Evolutionary conservation across 2,888 invertebrate species (phyloP), one percentile per base, ranked within the genome.

Genomic region (Noctua fimbriata): DNA sequence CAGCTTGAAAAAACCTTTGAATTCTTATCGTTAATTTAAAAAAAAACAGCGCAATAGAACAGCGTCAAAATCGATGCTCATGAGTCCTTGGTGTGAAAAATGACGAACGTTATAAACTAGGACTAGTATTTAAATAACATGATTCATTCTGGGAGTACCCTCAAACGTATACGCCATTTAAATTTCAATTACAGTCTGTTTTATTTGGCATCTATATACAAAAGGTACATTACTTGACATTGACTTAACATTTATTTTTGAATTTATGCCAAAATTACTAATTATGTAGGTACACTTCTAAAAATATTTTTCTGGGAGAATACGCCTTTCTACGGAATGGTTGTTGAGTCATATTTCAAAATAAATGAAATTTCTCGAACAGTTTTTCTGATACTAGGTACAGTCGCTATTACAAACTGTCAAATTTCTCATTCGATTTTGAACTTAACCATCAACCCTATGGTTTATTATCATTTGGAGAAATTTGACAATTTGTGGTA

Each of bases 181-280:
- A 36, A 36, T 21, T 67, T 78, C 16, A 69, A 36, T 58, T 21
- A 24, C n/a, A 9, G 16, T 47, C 4, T 36, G 36, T 67, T 60
- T 60, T 60, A 14, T 58, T 58, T 55, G 55, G 14, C 58, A 14
- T 58, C n/a, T n/a, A n/a, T n/a, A 14, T n/a, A 58, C n/a, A 58
- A 58, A 58, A 24, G 24, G 24, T 9, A 52, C 10, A 21, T 52
- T 24, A 55, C n/a, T n/a, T 5, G n/a, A 58, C 47, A 41, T 36
- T 36, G n/a, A 69, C 58, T 16, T 28, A 49, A 69, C 9, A 69
- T 66, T 52, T 32, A 60, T 36, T 74, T 76, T 84, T 76, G 76
- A 70, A 49, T 55, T 4, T 55, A 24, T 49, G 80, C 76, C 84
- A 84, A 70, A 41, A 67, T 16, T 41, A 32, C 44, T 73, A 12